phyloP scores from a whole-genome alignment of 2,113 vertebrate genomes.

The Bos javanicus region DNA sequence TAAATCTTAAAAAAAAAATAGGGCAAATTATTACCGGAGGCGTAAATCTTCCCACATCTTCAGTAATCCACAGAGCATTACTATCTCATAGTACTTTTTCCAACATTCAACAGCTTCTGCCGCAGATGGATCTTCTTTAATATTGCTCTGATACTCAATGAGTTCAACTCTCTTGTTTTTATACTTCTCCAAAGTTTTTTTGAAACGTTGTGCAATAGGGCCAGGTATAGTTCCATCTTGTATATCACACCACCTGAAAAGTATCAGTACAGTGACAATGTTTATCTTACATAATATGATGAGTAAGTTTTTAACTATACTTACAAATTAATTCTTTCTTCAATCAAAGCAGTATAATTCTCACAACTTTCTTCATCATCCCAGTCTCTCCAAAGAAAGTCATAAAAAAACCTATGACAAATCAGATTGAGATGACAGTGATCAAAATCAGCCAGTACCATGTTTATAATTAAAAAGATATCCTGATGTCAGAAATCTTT shows the following conservation, averaged over 20 bases:
- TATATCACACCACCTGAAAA: constrained; percentile 80
- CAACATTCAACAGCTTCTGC: constrained; percentile 78
- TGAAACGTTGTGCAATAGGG: constrained; percentile 75
- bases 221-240: constrained; percentile 76
- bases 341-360: constrained; percentile 74
- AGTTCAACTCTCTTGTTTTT: constrained; percentile 73
- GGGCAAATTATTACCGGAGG: constrained; percentile 61
- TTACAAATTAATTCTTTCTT: constrained; percentile 84
- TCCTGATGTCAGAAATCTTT: background rate
- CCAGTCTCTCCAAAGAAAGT: constrained; percentile 79
- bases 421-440: constrained; percentile 25
- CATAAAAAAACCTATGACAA: constrained; percentile 77
- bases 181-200: constrained; percentile 76
- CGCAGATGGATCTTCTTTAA: constrained; percentile 75
- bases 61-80: constrained; percentile 76
- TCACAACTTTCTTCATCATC: constrained; percentile 78
- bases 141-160: constrained; percentile 75
- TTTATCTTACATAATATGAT: background rate
- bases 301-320: constrained; percentile 36
- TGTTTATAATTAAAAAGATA: constrained; percentile 17
- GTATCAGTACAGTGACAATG: background rate
- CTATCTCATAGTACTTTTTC: constrained; percentile 80
- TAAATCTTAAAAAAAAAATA: background rate
- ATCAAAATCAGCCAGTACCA: background rate
- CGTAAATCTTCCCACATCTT: constrained; percentile 77